A percentile compares a stretch with the other conserved stretches of the same genome.
Conservation (phyloP, 2,888 invertebrate species). For the Heteromurus nitidus region DNA sequence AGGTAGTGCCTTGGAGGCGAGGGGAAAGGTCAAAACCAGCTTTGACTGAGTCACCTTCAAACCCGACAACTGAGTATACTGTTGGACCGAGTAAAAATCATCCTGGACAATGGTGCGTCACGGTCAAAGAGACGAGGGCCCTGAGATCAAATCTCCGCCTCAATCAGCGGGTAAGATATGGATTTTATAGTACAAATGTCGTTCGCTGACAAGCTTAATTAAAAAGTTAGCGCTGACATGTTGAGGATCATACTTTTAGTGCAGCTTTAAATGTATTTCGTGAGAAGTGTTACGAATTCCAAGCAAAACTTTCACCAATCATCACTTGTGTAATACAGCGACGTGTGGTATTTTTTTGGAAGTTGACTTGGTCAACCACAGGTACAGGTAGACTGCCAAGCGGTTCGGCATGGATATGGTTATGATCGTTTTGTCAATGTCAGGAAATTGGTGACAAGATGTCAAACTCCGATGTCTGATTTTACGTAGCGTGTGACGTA, state of each 20-base stretch:
- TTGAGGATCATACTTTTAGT: neutral
- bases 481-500: too few relatives aligned
- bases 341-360: too few relatives aligned
- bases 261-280: too few relatives aligned
- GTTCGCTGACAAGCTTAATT: neutral
- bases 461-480: too few relatives aligned
- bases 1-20: slow-evolving; percentile 73
- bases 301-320: neutral
- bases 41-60: slow-evolving; percentile 55
- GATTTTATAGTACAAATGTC: too few relatives aligned
- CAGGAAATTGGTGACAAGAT: too few relatives aligned
- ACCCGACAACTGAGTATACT: slow-evolving; percentile 53
- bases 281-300: neutral
- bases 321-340: neutral
- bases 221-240: too few relatives aligned
- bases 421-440: too few relatives aligned
- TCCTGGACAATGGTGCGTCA: slow-evolving; percentile 73
- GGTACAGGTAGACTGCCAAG: too few relatives aligned
- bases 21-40: slow-evolving; percentile 68
- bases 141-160: slow-evolving; percentile 71
- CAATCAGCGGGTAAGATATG: slow-evolving; percentile 72
- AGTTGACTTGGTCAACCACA: too few relatives aligned
- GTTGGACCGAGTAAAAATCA: slow-evolving; percentile 71
- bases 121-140: slow-evolving; percentile 70
- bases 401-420: too few relatives aligned